Percentiles rank a stretch among this genome's conserved stretches.
These are phyloP conservation scores for Melitaea cinxia DNA, from an alignment of 1,140 invertebrate genomes.

Conservation along the genomic window DNA sequence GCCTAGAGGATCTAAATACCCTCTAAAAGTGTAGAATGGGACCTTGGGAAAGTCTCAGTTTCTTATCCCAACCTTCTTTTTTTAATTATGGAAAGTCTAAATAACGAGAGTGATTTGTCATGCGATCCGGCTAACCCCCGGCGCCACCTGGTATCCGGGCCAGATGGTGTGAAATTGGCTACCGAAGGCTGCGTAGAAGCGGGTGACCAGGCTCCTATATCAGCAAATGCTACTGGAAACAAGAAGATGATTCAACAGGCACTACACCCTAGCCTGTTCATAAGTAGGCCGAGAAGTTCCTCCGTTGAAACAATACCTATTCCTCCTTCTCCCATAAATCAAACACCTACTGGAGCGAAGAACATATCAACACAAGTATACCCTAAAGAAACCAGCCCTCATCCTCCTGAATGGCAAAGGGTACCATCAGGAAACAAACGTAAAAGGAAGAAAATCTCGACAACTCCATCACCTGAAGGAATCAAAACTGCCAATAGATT, in stretches of 20 bases:
- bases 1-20: no score
- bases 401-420: not conserved
- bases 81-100: not conserved
- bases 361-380: no score
- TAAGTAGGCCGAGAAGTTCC: not conserved
- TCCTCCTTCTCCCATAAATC: no score
- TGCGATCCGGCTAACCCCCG: constrained; percentile 2
- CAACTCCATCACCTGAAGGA: not conserved
- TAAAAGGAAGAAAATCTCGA: not conserved
- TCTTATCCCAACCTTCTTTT: no score
- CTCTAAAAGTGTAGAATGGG: no score
- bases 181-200: not conserved
- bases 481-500: no score
- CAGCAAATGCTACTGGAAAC: not conserved
- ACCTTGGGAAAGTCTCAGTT: no score
- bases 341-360: no score
- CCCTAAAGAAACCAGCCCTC: no score
- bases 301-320: not conserved
- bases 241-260: no score
- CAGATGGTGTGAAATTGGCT: no score
- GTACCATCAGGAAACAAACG: not conserved
- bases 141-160: not conserved
- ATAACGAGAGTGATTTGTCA: not conserved
- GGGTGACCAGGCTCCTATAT: not conserved
- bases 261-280: not conserved